Conservation (phyloP, 2,113 vertebrate genomes). For the Tor tambroides region DNA sequence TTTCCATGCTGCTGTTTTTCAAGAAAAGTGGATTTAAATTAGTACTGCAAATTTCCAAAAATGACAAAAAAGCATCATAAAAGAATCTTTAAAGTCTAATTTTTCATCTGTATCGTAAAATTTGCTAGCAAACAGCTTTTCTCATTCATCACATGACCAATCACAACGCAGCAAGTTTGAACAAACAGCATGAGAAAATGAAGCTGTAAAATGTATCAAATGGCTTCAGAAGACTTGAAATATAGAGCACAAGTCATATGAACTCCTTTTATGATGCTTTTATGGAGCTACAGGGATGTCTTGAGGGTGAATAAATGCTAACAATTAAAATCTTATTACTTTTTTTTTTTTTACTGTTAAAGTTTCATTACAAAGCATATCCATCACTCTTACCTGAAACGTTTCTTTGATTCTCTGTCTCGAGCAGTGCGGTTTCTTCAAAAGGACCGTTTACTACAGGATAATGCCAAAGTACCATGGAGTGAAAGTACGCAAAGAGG, state of each 20-base stretch:
- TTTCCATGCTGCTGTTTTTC: not conserved
- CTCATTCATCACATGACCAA: not conserved
- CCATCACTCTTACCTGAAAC: not conserved
- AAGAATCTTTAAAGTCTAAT: not conserved
- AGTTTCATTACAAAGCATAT: not conserved
- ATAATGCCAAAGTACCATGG: conserved; percentile 95
- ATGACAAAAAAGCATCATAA: not conserved
- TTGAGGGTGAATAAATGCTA: not conserved
- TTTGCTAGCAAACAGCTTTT: not conserved
- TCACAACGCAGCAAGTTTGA: not conserved
- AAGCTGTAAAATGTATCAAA: not conserved
- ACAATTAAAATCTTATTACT: too few relatives aligned
- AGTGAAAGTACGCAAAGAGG: conserved; percentile 87
- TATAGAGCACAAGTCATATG: not conserved
- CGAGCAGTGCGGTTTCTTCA: conserved; percentile 90
- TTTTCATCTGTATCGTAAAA: not conserved
- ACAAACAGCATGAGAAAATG: not conserved
- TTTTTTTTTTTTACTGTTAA: not conserved
- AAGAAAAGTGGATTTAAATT: not conserved
- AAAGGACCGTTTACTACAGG: conserved; percentile 87
- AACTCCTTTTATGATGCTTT: not conserved
- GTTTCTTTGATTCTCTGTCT: conserved; percentile 5
- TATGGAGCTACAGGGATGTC: not conserved
- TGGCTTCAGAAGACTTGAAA: not conserved
- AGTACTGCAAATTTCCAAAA: not conserved